These are phyloP conservation scores for Pachypeltis micranthus DNA, from an alignment of 1,140 invertebrate species.

Conservation along the genomic window DNA sequence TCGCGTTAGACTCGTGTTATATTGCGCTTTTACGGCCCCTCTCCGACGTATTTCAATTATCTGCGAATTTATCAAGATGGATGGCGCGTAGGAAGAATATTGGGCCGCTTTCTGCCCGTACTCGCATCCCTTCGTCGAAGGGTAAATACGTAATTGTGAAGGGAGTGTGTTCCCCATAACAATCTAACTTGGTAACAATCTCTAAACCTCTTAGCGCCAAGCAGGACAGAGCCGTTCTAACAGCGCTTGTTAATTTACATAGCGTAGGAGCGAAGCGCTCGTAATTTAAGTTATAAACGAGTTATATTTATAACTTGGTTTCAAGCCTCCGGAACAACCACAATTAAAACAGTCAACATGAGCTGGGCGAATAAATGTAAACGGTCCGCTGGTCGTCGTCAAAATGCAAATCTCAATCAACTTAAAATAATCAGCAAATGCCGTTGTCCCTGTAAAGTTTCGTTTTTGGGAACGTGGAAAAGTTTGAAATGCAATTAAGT, in stretches of 20 bases:
- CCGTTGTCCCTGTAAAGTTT: too few relatives aligned
- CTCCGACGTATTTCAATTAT: too few relatives aligned
- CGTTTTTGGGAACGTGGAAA: too few relatives aligned
- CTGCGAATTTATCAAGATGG: too few relatives aligned
- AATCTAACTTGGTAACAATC: conserved; percentile 9
- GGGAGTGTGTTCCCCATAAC: conserved; percentile 9
- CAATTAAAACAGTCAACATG: conserved; percentile 5
- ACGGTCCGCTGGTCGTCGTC: not conserved
- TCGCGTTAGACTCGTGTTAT: too few relatives aligned
- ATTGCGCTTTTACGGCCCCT: too few relatives aligned
- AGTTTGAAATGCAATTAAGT: too few relatives aligned
- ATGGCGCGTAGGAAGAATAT: too few relatives aligned
- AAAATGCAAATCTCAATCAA: conserved; percentile 5
- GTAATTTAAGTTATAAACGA: conserved; percentile 10
- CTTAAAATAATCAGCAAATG: not conserved
- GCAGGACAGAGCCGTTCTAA: conserved; percentile 3
- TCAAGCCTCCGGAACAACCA: not conserved
- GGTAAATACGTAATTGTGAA: conserved; percentile 8
- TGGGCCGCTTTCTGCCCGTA: too few relatives aligned
- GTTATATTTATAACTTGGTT: conserved; percentile 7
- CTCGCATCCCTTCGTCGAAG: too few relatives aligned
- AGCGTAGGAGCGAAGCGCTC: not conserved
- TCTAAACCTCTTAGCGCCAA: conserved; percentile 3
- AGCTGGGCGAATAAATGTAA: not conserved
- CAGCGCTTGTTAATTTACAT: conserved; percentile 8